A percentile compares a stretch with the other conserved stretches of the same genome.
phyloP scores from a whole-genome alignment of 2,113 vertebrate genomes.

The Dipodomys spectabilis region DNA sequence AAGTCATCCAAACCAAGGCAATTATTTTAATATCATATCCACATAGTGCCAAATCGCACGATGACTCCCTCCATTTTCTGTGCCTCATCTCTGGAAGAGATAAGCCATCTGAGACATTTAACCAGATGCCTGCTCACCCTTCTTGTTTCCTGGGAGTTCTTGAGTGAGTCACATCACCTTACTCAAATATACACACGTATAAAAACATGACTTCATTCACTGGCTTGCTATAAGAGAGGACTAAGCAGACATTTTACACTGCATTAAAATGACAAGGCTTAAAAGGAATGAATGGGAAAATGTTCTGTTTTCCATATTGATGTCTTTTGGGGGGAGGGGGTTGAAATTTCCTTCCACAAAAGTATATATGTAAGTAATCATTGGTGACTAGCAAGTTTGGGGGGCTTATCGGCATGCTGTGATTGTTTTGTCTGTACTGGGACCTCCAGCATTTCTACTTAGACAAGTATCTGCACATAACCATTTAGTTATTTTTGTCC shows the following conservation, averaged over 20 bases:
- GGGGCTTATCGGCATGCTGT: background rate
- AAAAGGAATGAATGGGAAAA: slow-evolving; percentile 42
- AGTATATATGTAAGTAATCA: background rate
- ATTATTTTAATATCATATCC: background rate
- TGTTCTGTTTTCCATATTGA: slow-evolving; percentile 54
- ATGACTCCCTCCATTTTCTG: background rate
- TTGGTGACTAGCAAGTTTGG: background rate
- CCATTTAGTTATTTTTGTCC: too few relatives aligned
- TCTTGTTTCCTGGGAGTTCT: background rate
- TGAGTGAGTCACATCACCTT: slow-evolving; percentile 14
- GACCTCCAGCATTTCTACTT: background rate
- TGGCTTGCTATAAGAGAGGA: background rate
- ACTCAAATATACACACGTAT: background rate
- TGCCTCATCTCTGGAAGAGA: background rate
- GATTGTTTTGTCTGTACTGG: background rate
- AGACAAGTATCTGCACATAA: background rate
- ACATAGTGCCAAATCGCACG: background rate
- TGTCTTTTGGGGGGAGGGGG: background rate
- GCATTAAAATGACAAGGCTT: slow-evolving; percentile 35
- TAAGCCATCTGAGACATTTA: background rate
- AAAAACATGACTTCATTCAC: background rate
- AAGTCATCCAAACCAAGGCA: background rate
- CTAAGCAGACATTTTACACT: background rate
- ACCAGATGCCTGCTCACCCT: background rate
- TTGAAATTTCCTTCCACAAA: slow-evolving; percentile 3